Conservation (phyloP, 2,113 vertebrate species). For the Triplophysa siluroides region DNA sequence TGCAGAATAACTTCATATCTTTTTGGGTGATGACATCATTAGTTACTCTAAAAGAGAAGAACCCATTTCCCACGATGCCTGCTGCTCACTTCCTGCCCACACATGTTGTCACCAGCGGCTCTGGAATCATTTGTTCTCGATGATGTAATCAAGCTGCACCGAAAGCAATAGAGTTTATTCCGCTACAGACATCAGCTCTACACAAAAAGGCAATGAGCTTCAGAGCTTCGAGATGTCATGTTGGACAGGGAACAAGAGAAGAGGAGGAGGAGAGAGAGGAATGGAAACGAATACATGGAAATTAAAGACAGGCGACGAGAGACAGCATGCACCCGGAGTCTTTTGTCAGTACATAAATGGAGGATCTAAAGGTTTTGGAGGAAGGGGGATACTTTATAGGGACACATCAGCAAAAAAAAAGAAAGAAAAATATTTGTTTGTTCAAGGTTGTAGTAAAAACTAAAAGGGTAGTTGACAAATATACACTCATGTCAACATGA, state of each 20-base stretch:
- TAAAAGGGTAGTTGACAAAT: no score
- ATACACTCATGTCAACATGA: no score
- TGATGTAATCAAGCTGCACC: slow-evolving; percentile 48
- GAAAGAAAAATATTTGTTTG: no score
- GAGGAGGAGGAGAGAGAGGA: not conserved
- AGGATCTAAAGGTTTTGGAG: not conserved
- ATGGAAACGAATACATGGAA: slow-evolving; percentile 24
- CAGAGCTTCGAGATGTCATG: slow-evolving; percentile 21
- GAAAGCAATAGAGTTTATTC: slow-evolving; percentile 41
- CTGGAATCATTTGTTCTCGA: slow-evolving; percentile 41
- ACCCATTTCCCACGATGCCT: slow-evolving; percentile 27
- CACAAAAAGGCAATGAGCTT: slow-evolving; percentile 30
- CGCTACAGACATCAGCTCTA: slow-evolving; percentile 42
- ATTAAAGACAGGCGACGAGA: slow-evolving; percentile 39
- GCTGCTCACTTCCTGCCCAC: slow-evolving; percentile 31
- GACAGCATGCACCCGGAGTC: slow-evolving; percentile 27
- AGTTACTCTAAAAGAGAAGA: slow-evolving; percentile 15
- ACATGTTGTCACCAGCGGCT: slow-evolving; percentile 47
- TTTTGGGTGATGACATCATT: slow-evolving; percentile 18
- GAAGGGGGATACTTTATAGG: not conserved
- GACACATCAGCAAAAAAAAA: not conserved
- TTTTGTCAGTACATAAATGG: slow-evolving; percentile 4
- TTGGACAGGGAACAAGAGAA: slow-evolving; percentile 13
- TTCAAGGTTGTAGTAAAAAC: no score
- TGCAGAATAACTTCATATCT: not conserved